Evolutionary conservation across 2,113 vertebrate species (phyloP).

Genomic region (Rhizomys pruinosus): DNA sequence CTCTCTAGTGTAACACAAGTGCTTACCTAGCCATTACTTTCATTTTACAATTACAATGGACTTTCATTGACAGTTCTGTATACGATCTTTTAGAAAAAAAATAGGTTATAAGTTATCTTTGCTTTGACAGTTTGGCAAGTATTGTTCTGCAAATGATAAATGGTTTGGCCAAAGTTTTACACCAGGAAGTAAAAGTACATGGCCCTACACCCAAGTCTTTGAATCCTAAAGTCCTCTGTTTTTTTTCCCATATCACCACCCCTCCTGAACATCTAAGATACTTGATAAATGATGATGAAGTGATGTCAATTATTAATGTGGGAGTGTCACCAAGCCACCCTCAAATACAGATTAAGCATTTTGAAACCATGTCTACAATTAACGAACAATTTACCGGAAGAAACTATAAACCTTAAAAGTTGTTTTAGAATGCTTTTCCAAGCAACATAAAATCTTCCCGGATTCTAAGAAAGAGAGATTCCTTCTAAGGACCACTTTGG

Average conservation of each 20-base stretch:
- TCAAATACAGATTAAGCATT: conserved; percentile 19
- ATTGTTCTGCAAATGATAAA: conserved; percentile 27
- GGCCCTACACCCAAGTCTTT: background rate
- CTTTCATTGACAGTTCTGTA: background rate
- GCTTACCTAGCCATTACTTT: background rate
- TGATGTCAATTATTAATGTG: background rate
- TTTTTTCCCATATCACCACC: conserved; percentile 3
- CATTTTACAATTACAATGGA: background rate
- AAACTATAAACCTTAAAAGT: conserved; percentile 31
- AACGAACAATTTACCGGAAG: conserved; percentile 14
- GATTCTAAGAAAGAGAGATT: conserved; percentile 49
- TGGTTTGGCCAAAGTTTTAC: background rate
- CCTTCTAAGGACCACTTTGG: background rate
- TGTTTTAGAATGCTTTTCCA: background rate
- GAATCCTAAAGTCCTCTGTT: conserved; percentile 2
- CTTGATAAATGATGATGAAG: background rate
- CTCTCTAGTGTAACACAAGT: background rate
- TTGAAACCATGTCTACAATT: conserved; percentile 2
- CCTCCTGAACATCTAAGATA: background rate
- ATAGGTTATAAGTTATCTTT: conserved; percentile 31
- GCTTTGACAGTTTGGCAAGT: conserved; percentile 6
- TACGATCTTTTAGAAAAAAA: conserved; percentile 46
- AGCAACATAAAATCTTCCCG: conserved; percentile 7
- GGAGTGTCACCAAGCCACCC: background rate
- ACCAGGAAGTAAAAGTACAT: conserved; percentile 5